These are phyloP conservation scores for Drosophila chauvacae DNA, from an alignment of 1,140 invertebrate genomes.

Conservation along the genomic window DNA sequence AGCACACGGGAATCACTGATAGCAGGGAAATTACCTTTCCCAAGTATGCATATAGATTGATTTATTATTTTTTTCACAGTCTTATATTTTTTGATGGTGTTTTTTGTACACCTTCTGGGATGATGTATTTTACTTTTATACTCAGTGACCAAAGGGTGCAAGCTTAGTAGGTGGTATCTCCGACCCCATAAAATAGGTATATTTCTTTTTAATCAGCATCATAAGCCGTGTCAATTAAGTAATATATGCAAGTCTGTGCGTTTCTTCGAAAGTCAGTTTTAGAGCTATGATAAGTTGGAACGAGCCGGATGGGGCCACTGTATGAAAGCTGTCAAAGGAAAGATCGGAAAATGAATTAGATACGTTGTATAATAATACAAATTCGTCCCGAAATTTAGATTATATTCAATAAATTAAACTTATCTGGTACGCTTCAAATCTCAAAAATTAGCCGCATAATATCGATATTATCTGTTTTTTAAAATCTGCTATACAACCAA, in stretches of 20 bases:
- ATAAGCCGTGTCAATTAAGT: not conserved
- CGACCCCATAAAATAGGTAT: not conserved
- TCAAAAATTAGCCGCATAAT: too few species aligned
- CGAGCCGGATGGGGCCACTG: too few species aligned
- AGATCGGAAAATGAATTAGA: too few species aligned
- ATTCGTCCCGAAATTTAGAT: too few species aligned
- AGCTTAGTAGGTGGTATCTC: not conserved
- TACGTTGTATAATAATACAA: too few species aligned
- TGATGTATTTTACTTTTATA: not conserved
- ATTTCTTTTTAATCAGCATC: not conserved
- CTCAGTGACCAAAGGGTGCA: too few species aligned
- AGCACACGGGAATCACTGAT: conserved; percentile 25
- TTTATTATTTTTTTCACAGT: not conserved
- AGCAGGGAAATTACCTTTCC: conserved; percentile 6
- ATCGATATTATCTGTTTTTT: too few species aligned
- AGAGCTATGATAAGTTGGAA: not conserved
- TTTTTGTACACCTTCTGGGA: not conserved
- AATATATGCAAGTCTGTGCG: not conserved
- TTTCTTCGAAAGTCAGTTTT: not conserved
- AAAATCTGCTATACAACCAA: too few species aligned
- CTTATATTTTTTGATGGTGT: not conserved
- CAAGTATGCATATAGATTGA: conserved; percentile 1
- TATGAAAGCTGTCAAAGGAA: too few species aligned
- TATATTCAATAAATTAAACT: too few species aligned
- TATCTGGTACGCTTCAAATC: too few species aligned